Percentiles rank a stretch among this genome's conserved stretches.
phyloP scores from a whole-genome alignment of 2,888 invertebrate genomes.

The Oscheius sp. region DNA sequence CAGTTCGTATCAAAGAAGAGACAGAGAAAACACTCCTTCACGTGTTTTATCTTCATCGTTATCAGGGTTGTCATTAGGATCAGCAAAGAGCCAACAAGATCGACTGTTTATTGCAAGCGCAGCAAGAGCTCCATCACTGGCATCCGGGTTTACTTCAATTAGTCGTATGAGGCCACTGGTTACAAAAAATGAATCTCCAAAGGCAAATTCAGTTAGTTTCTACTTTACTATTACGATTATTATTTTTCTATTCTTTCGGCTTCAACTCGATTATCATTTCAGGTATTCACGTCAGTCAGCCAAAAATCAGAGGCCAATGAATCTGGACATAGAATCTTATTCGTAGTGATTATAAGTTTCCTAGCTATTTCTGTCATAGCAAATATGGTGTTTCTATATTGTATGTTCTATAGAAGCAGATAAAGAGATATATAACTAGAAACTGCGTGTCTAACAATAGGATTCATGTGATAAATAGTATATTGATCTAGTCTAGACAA shows the following conservation, averaged over 20 bases:
- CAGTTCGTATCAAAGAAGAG: not conserved
- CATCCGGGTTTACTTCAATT: not conserved
- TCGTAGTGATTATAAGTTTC: not conserved
- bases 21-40: constrained; percentile 13
- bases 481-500: too few species aligned
- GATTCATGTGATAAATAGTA: too few species aligned
- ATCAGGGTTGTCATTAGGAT: not conserved
- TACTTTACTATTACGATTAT: too few species aligned
- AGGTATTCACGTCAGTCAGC: constrained; percentile 19
- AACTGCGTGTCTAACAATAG: too few species aligned
- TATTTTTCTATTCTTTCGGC: not conserved
- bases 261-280: not conserved
- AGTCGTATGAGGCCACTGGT: not conserved
- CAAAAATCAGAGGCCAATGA: not conserved
- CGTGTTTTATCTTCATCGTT: constrained; percentile 11
- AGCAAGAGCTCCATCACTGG: not conserved
- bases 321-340: not conserved
- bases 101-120: not conserved
- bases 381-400: constrained; percentile 1
- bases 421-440: too few species aligned
- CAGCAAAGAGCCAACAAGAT: not conserved
- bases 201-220: not conserved
- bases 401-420: constrained; percentile 31
- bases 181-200: not conserved
- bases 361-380: not conserved